Percentiles rank a stretch among this genome's conserved stretches.
phyloP scores from a whole-genome alignment of 37 sponge, comb jelly and placozoan genomes.

The Amphimedon queenslandica region DNA sequence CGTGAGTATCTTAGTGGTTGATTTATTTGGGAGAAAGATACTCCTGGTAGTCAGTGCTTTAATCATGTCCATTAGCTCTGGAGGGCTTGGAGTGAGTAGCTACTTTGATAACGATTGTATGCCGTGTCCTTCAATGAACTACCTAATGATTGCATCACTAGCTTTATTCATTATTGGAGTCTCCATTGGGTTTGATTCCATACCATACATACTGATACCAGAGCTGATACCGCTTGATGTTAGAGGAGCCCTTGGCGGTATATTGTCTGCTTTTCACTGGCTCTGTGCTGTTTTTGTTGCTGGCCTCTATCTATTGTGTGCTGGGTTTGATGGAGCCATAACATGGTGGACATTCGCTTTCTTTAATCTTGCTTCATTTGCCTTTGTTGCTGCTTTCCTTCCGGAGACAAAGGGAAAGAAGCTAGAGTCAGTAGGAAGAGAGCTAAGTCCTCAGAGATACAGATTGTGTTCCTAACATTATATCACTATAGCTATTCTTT shows the following conservation, averaged over 20 bases:
- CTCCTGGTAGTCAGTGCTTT: not conserved
- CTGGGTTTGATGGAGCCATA: conserved; percentile 12
- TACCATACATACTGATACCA: conserved; percentile 71
- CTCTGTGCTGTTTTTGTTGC: conserved; percentile 47
- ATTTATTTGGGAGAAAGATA: conserved; percentile 2
- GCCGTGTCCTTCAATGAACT: too few relatives aligned
- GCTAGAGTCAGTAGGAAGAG: conserved; percentile 25
- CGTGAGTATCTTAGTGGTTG: not conserved
- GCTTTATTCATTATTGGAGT: conserved; percentile 42
- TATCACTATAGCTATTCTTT: not conserved
- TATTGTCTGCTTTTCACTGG: conserved; percentile 58
- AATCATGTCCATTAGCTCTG: not conserved
- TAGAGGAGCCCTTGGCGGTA: conserved; percentile 38
- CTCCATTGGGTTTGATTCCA: conserved; percentile 64
- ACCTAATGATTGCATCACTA: not conserved
- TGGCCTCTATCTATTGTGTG: conserved; percentile 20
- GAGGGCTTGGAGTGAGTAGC: not conserved
- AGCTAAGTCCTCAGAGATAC: not conserved
- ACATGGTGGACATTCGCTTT: conserved; percentile 58
- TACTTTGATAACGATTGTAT: too few relatives aligned
- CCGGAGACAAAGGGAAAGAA: conserved; percentile 57
- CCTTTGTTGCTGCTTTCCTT: conserved; percentile 39
- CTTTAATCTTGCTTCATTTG: conserved; percentile 9
- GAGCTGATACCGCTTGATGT: conserved; percentile 64
- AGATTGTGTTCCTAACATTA: not conserved